These are phyloP conservation scores for Ennomos fuscantarius DNA, from an alignment of 2,888 invertebrate genomes.

Conservation along the genomic window DNA sequence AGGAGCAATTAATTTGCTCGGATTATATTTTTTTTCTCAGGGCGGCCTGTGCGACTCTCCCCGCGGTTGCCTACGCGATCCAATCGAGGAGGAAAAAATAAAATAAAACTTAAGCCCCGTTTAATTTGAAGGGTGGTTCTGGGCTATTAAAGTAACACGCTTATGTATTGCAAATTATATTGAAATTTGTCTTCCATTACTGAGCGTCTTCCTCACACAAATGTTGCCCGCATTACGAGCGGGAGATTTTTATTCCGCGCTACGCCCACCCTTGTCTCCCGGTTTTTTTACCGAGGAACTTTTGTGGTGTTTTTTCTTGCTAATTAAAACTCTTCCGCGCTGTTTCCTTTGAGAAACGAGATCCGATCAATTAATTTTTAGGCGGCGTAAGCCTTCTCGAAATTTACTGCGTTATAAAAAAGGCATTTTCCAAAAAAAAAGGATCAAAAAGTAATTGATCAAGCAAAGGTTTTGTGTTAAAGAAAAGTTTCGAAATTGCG, in stretches of 20 bases:
- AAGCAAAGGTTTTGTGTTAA: conserved; percentile 59
- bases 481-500: conserved; percentile 46
- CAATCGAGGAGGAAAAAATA: conserved; percentile 80
- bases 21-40: conserved; percentile 81
- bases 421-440: conserved; percentile 71
- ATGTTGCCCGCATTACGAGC: conserved; percentile 84
- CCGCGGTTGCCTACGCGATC: conserved; percentile 66
- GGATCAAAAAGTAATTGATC: conserved; percentile 77
- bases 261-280: conserved; percentile 83
- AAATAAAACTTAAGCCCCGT: conserved; percentile 86
- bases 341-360: conserved; percentile 82
- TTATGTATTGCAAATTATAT: conserved; percentile 86
- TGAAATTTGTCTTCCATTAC: conserved; percentile 86
- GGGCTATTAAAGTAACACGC: conserved; percentile 86
- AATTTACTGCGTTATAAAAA: conserved; percentile 78
- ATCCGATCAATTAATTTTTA: conserved; percentile 85
- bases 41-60: conserved; percentile 61
- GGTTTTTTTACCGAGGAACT: conserved; percentile 80
- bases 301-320: conserved; percentile 81
- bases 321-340: conserved; percentile 85
- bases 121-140: conserved; percentile 86
- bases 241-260: conserved; percentile 81
- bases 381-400: conserved; percentile 78
- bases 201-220: conserved; percentile 84
- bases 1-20: conserved; percentile 84